Base-by-base conservation (phyloP, 1,140 invertebrate species). In the Chymomyza costata region DNA sequence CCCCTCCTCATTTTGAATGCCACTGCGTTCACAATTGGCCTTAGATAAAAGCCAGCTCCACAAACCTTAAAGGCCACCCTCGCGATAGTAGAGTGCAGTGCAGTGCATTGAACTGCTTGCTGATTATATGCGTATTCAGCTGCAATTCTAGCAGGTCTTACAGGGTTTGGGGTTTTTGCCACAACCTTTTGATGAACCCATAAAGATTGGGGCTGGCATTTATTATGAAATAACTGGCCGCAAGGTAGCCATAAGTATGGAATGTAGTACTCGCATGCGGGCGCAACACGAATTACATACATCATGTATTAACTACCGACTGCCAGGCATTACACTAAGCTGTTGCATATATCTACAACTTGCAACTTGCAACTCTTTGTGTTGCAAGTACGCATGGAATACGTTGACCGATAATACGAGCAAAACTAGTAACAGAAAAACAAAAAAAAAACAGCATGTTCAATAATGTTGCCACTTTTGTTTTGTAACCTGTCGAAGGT, bases 391-490 rank as follows among this genome's bases (percentile, higher is more conserved):
- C 71, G 71, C 71, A 76, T 65, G 56, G 54, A 45, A 44, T 31
- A 8, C 17, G 40, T 55, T 65, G 64, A 78, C 66, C 66, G 67
- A 76, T 69, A 78, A 15, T 44, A 25, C 14, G 14, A 49, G 19
- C 46, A 30, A 8, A 51, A 16, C 18, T 32, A 43, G 21, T n/a
- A n/a, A n/a, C 8, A 14, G n/a, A 14, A 35, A 40, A 15, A 6
- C 30, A n/a, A 19, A 30, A 35, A 35, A 37, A 28, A 39, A 31
- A 38, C 17, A 55, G 37, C 17, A 58, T 65, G 68, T 71, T 63
- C 78, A 82, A 82, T 82, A 82, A 82, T 82, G 78, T 82, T 82
- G 76, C 76, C 78, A 82, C 78, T 82, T 82, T 82, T 82, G 76
- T 82, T 82, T 81, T 82, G 76, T 82, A 82, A 82, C 76, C 78